Evolutionary conservation across 1,140 invertebrate species (phyloP).

Genomic region (Drosophila simulans): DNA sequence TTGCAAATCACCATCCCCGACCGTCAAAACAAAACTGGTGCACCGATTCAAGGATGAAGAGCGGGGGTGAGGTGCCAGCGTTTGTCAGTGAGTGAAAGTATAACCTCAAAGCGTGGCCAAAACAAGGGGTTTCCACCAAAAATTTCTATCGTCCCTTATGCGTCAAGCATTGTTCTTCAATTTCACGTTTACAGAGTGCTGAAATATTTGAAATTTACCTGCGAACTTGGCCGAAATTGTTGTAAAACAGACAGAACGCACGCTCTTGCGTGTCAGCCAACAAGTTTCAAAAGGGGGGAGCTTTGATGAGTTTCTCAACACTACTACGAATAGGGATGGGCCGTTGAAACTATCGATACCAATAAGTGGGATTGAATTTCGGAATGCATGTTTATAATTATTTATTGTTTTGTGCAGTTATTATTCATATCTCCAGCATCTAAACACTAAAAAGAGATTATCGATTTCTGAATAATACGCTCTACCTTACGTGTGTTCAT

Average conservation of each 20-base stretch:
- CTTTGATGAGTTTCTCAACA: conserved; percentile 39
- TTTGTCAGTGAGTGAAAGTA: conserved; percentile 67
- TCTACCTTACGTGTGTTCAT: too few species aligned
- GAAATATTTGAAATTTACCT: conserved; percentile 57
- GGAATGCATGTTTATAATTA: neutral
- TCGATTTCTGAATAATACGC: too few species aligned
- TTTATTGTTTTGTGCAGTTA: neutral
- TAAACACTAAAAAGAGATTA: too few species aligned
- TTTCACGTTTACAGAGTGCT: neutral
- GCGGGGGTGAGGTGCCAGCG: conserved; percentile 30
- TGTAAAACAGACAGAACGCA: conserved; percentile 77
- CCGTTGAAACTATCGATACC: conserved; percentile 21
- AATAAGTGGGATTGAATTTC: accelerated
- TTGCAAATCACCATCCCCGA: conserved; percentile 60
- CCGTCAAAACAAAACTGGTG: conserved; percentile 76
- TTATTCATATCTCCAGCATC: neutral
- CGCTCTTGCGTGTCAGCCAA: conserved; percentile 83
- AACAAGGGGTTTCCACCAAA: conserved; percentile 35
- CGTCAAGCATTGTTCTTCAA: neutral
- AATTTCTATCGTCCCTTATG: conserved; percentile 14
- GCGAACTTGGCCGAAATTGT: conserved; percentile 70
- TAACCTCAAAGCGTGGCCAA: conserved; percentile 68
- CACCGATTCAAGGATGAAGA: conserved; percentile 16
- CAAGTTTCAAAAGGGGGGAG: conserved; percentile 74
- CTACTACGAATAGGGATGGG: conserved; percentile 32